Percentiles rank a stretch among this genome's conserved stretches.
These are phyloP conservation scores for Cyanoderma ruficeps DNA, from an alignment of 2,113 vertebrate species.

Conservation along the genomic window DNA sequence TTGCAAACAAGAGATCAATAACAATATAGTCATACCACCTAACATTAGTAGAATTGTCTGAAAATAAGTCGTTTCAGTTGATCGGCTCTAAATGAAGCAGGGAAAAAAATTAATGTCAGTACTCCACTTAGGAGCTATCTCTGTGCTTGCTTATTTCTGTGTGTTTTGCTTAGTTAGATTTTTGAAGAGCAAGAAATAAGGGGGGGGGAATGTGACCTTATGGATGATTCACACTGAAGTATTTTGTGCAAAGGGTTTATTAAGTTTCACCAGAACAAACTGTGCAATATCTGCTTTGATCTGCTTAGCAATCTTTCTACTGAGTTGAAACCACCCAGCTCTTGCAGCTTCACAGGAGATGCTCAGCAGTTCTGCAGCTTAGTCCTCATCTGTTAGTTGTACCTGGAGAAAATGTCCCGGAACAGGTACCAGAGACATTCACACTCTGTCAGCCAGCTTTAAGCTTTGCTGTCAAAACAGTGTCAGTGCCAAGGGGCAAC, in stretches of 20 bases:
- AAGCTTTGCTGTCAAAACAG: background rate
- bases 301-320: background rate
- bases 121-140: background rate
- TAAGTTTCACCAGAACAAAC: background rate
- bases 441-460: background rate
- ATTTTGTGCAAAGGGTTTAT: background rate
- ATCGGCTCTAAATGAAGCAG: background rate
- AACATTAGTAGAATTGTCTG: background rate
- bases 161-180: background rate
- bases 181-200: background rate
- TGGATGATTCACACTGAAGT: background rate
- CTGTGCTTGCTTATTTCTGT: background rate
- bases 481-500: background rate
- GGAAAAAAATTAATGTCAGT: background rate
- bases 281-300: background rate
- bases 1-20: background rate
- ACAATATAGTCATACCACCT: background rate
- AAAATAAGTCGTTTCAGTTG: background rate
- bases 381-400: background rate
- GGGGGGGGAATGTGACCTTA: rapidly evolving
- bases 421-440: background rate
- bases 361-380: background rate
- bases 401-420: rapidly evolving
- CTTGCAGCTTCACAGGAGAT: background rate
- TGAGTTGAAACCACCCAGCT: background rate